Evolutionary conservation across 2,888 invertebrate species (phyloP).

Genomic region (Autographa gamma): DNA sequence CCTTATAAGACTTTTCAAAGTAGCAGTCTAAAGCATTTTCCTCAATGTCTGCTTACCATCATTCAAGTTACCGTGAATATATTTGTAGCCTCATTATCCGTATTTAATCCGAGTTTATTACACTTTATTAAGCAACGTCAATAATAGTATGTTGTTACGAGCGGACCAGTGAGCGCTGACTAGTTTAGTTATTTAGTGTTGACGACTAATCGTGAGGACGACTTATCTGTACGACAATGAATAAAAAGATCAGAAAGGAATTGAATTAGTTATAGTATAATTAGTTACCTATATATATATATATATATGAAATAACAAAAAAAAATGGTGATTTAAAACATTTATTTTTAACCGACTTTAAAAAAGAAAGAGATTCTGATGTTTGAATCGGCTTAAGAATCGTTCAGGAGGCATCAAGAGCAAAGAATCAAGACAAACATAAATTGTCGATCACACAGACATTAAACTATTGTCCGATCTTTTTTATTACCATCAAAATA

Average conservation of each 20-base stretch:
- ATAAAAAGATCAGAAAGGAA: neutral
- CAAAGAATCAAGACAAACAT: no score
- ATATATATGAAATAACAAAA: no score
- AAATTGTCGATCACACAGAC: no score
- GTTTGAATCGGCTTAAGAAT: no score
- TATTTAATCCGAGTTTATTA: slow-evolving; percentile 55
- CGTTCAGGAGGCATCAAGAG: no score
- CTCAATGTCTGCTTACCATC: slow-evolving; percentile 33
- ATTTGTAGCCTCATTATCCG: slow-evolving; percentile 46
- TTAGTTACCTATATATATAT: no score
- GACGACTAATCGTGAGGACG: slow-evolving; percentile 47
- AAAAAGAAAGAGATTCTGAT: no score
- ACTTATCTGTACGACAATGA: slow-evolving; percentile 8
- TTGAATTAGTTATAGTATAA: no score
- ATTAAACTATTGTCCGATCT: no score
- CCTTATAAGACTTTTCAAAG: slow-evolving; percentile 12
- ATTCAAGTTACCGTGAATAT: slow-evolving; percentile 24
- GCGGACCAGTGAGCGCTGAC: slow-evolving; percentile 56
- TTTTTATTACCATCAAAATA: no score
- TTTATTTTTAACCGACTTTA: no score
- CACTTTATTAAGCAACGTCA: slow-evolving; percentile 59
- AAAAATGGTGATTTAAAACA: no score
- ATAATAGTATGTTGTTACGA: slow-evolving; percentile 44
- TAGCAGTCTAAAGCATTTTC: slow-evolving; percentile 16
- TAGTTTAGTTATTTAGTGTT: slow-evolving; percentile 55